Base-by-base conservation (phyloP, 2,113 vertebrate genomes). In the Tringa solitaria region DNA sequence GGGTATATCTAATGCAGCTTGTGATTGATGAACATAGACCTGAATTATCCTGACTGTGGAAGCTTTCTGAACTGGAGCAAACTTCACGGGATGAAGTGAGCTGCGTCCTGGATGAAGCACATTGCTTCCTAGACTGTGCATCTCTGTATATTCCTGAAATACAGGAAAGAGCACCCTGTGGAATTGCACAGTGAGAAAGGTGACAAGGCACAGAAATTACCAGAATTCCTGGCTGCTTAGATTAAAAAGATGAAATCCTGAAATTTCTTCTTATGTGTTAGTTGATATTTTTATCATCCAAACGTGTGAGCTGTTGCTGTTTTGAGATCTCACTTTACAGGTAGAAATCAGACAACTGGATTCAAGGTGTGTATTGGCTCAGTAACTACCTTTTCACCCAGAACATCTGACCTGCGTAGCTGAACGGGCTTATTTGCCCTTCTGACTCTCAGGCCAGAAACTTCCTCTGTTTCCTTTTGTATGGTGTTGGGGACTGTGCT, bases 371-470 rank as follows among this genome's bases (percentile, higher is more conserved):
- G 12, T 60, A 23, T 9, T 61, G 75, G 20, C 37, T 77, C 69
- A 10, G 68, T 78, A 43, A 17, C 48, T 65, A 8, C 63, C 45
- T 93, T 59, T 74, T 53, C 59, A 64, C 41, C 45, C 46, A 3
- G 22, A 21, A 9, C 69, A 60, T 77, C 69, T 91, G 95, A 95
- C 51, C 56, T 14, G 22, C 0, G 0, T 4, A 46, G 94, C 84
- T 96, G 92, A 96, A 53, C 61, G 1, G 2, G 80, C 73, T 83
- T 19, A 27, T 60, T 79, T 73, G 9, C 11, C 20, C 48, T 93
- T 95, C 76, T 84, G 74, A 48, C 64, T 95, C 56, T 59, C 32
- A 11, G 43, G 24, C 93, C 72, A n/a, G 91, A 94, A 96, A 60
- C 68, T 93, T 92, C 93, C 53, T 73, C 30, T 53, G 1, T 45